phyloP scores from a whole-genome alignment of 2,888 invertebrate genomes.

The Mystacides longicornis region DNA sequence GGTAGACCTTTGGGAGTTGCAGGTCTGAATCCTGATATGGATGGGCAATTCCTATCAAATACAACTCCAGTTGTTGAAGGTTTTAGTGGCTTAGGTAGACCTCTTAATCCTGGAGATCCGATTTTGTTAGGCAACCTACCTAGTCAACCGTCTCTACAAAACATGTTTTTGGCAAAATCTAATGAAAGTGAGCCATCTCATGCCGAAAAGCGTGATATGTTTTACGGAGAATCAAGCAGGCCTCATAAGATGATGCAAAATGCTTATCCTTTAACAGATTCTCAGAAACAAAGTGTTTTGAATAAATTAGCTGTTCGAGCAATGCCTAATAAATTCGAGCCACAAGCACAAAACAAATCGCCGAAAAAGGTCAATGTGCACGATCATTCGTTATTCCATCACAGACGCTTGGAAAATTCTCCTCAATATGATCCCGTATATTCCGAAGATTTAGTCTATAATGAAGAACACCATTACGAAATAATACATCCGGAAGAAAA shows the following conservation, averaged over 20 bases:
- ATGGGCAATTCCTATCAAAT: constrained; percentile 44
- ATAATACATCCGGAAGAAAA: constrained; percentile 28
- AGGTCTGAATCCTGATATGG: constrained; percentile 36
- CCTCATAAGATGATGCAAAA: constrained; percentile 23
- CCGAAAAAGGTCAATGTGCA: constrained; percentile 12
- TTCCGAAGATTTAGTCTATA: constrained; percentile 33
- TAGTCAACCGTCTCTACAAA: constrained; percentile 17
- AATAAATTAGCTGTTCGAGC: constrained; percentile 55
- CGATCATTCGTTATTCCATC: constrained; percentile 10
- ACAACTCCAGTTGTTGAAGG: constrained; percentile 47
- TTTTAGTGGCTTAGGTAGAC: constrained; percentile 44
- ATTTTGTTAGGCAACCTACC: constrained; percentile 35
- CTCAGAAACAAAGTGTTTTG: constrained; percentile 26
- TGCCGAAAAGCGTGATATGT: constrained; percentile 4
- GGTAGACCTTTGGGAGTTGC: constrained; percentile 18
- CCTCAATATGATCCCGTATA: constrained; percentile 42
- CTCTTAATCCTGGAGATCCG: constrained; percentile 37
- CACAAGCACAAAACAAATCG: constrained; percentile 13
- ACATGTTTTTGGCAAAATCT: constrained; percentile 26
- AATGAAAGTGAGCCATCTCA: constrained; percentile 7
- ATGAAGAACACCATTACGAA: constrained; percentile 41
- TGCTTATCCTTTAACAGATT: constrained; percentile 23
- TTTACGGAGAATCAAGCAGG: constrained; percentile 8
- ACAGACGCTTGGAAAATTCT: constrained; percentile 14
- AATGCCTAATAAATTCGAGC: constrained; percentile 48